Percentiles rank a stretch among this genome's conserved stretches.
These are phyloP conservation scores for Achroia grisella DNA, from an alignment of 1,140 invertebrate genomes.

Conservation along the genomic window DNA sequence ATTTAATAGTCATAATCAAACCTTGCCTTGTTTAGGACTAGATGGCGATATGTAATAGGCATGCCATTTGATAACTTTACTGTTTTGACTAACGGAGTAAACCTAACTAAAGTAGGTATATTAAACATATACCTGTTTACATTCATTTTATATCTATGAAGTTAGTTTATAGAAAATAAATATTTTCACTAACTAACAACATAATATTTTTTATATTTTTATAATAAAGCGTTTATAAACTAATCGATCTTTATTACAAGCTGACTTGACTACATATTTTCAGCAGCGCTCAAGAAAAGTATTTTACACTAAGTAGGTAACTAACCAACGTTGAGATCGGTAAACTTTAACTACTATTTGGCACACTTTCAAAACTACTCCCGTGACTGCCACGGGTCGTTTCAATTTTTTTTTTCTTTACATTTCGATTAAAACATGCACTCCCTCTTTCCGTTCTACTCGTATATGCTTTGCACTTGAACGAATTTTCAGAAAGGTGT, in stretches of 20 bases:
- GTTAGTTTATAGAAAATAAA: too few relatives aligned
- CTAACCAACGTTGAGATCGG: slow-evolving; percentile 24
- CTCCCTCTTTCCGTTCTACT: slow-evolving; percentile 28
- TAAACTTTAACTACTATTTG: slow-evolving; percentile 45
- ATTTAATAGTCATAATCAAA: too few relatives aligned
- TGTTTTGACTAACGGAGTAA: too few relatives aligned
- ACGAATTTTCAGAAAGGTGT: slow-evolving; percentile 35
- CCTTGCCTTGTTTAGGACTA: too few relatives aligned
- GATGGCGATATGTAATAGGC: too few relatives aligned
- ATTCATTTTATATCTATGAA: too few relatives aligned
- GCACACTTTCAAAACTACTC: slow-evolving; percentile 44
- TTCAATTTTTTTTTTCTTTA: slow-evolving; percentile 28
- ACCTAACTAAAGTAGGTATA: too few relatives aligned
- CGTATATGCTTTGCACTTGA: slow-evolving; percentile 37
- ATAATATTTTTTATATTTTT: too few relatives aligned
- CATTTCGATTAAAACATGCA: slow-evolving; percentile 40
- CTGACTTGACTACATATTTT: slow-evolving; percentile 10
- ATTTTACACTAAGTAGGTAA: slow-evolving; percentile 32
- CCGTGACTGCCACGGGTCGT: slow-evolving; percentile 16
- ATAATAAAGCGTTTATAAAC: background rate
- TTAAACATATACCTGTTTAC: too few relatives aligned
- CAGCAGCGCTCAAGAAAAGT: slow-evolving; percentile 10
- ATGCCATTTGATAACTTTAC: too few relatives aligned
- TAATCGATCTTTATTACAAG: slow-evolving; percentile 2
- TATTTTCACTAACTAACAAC: too few relatives aligned